These are phyloP conservation scores for Choloepus didactylus DNA, from an alignment of 2,797 vertebrate species.

Conservation along the genomic window DNA sequence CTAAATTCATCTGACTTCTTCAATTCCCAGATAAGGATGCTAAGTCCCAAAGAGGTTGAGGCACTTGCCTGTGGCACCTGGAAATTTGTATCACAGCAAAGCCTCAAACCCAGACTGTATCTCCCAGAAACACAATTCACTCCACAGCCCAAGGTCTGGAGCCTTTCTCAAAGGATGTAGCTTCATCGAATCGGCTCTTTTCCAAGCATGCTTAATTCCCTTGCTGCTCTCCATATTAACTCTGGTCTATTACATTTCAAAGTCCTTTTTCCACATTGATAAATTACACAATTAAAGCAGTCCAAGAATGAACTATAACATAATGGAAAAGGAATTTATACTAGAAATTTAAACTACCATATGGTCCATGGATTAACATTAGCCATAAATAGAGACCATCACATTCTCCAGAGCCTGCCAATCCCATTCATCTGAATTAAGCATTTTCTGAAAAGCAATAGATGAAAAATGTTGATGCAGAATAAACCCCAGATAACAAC, in stretches of 20 bases:
- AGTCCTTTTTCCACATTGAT: constrained; percentile 79
- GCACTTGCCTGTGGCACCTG: background rate
- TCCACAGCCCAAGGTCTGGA: background rate
- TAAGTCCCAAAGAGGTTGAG: constrained; percentile 35
- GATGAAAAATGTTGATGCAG: background rate
- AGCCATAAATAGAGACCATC: constrained; percentile 69
- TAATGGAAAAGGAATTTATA: constrained; percentile 76
- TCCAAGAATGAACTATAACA: constrained; percentile 71
- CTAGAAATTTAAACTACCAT: constrained; percentile 76
- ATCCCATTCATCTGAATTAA: constrained; percentile 37
- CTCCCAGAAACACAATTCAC: background rate
- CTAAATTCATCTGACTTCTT: background rate
- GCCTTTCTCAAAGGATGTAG: constrained; percentile 40
- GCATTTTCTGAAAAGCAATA: constrained; percentile 64
- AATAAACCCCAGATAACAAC: background rate
- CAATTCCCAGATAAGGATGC: background rate
- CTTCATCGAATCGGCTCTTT: constrained; percentile 68
- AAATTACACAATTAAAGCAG: constrained; percentile 69
- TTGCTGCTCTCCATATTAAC: constrained; percentile 47
- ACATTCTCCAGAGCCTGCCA: constrained; percentile 43
- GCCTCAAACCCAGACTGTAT: background rate
- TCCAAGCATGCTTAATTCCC: constrained; percentile 63
- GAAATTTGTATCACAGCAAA: background rate
- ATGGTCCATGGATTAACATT: constrained; percentile 73
- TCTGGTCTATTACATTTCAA: constrained; percentile 77